Conservation (phyloP, 2,113 vertebrate species). For the Chlorodrepanis virens region DNA sequence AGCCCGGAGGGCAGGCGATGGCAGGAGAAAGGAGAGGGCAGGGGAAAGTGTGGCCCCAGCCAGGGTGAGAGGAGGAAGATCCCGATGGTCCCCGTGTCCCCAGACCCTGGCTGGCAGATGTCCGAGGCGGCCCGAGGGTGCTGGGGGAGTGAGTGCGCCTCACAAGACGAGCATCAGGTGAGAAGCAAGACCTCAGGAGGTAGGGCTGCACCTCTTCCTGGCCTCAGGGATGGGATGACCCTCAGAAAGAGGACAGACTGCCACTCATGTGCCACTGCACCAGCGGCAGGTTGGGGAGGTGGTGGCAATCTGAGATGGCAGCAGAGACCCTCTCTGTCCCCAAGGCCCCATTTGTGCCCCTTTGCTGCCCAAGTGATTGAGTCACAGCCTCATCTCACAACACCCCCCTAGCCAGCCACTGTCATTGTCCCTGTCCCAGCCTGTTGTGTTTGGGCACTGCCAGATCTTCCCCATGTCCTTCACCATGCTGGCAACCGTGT, state of each 20-base stretch:
- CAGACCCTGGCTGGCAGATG: not conserved
- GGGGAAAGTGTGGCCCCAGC: not conserved
- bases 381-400: not conserved
- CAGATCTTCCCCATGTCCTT: not conserved
- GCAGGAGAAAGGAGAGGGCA: too few relatives aligned
- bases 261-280: fast-evolving
- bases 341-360: not conserved
- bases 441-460: not conserved
- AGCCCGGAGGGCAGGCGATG: fast-evolving
- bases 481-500: fast-evolving
- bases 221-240: not conserved
- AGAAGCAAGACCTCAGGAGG: not conserved
- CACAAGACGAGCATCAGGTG: too few relatives aligned
- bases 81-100: fast-evolving
- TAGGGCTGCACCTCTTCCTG: not conserved
- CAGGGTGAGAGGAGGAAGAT: too few relatives aligned
- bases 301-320: not conserved
- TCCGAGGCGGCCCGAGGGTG: not conserved
- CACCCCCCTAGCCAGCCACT: fast-evolving
- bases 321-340: not conserved
- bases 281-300: fast-evolving
- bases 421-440: not conserved
- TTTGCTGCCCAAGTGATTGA: fast-evolving
- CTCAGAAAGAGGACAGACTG: not conserved
- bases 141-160: not conserved